Conservation (phyloP, 2,888 invertebrate genomes). For the Anagyrus pseudococci region DNA sequence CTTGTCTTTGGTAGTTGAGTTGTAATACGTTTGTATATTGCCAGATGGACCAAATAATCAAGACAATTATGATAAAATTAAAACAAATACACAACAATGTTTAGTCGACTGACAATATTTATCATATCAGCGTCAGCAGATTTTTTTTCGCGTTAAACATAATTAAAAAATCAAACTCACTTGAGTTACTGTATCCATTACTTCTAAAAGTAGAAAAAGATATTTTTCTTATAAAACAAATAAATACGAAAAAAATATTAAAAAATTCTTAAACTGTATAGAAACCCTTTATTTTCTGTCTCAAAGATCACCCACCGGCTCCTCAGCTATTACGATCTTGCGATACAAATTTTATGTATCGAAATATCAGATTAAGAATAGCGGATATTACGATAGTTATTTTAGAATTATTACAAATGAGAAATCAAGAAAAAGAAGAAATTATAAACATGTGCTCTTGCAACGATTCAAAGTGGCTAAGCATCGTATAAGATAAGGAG, state of each 20-base stretch:
- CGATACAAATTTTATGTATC: conserved; percentile 26
- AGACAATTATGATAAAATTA: conserved; percentile 30
- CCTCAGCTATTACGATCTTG: conserved; percentile 30
- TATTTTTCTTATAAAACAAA: conserved; percentile 37
- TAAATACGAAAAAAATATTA: conserved; percentile 18
- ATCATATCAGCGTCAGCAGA: conserved; percentile 35
- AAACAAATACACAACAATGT: conserved; percentile 17
- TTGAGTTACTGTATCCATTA: conserved; percentile 28
- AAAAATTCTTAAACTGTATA: conserved; percentile 15
- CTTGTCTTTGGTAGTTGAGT: conserved; percentile 9
- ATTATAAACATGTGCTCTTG: conserved; percentile 53
- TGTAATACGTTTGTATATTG: conserved; percentile 20
- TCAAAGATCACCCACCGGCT: conserved; percentile 40
- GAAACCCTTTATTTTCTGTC: conserved; percentile 35
- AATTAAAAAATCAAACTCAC: conserved; percentile 21
- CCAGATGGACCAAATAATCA: conserved; percentile 36
- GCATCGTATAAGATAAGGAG: conserved; percentile 20
- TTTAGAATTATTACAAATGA: conserved; percentile 45
- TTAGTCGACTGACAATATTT: conserved; percentile 20
- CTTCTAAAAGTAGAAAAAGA: conserved; percentile 28
- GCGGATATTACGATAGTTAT: conserved; percentile 33
- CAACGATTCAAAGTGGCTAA: conserved; percentile 38
- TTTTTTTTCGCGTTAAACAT: conserved; percentile 23
- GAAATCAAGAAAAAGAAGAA: conserved; percentile 49
- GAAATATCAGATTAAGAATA: conserved; percentile 27